Evolutionary conservation across 2,113 vertebrate genomes (phyloP).

Genomic region (Aegithalos caudatus): DNA sequence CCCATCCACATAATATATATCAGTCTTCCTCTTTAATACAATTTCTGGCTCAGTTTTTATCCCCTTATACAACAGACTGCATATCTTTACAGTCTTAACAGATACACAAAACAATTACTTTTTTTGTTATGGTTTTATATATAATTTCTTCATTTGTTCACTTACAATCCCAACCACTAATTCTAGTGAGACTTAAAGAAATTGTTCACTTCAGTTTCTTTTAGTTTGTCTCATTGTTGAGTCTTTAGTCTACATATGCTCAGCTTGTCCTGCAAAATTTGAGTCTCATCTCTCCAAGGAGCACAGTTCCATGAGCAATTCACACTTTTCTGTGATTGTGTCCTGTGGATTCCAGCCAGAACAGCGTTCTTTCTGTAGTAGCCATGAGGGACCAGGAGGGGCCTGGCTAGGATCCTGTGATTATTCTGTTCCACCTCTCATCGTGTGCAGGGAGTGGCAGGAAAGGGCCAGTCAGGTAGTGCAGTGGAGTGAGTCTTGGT

Average conservation of each 20-base stretch:
- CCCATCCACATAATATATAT: background rate
- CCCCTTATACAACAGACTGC: background rate
- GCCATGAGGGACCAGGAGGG: background rate
- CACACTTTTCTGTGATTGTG: background rate
- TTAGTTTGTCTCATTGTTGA: background rate
- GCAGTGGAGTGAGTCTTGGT: fast-evolving
- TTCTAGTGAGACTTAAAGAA: background rate
- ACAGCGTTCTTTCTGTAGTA: background rate
- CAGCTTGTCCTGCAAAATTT: background rate
- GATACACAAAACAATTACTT: background rate
- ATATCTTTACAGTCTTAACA: background rate
- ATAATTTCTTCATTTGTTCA: background rate
- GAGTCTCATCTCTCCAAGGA: background rate
- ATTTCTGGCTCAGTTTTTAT: background rate
- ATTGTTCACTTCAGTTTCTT: background rate
- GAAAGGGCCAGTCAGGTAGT: fast-evolving
- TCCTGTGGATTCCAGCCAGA: background rate
- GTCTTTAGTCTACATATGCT: background rate
- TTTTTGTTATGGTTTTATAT: background rate
- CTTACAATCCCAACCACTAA: background rate
- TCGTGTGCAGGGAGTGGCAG: background rate
- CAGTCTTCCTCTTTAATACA: background rate
- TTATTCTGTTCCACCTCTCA: background rate
- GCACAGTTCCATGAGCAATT: background rate
- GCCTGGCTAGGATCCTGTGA: background rate